Percentiles rank a stretch among this genome's conserved stretches.
Evolutionary conservation across 2,113 vertebrate genomes (phyloP).

Genomic region (Camelus dromedarius): DNA sequence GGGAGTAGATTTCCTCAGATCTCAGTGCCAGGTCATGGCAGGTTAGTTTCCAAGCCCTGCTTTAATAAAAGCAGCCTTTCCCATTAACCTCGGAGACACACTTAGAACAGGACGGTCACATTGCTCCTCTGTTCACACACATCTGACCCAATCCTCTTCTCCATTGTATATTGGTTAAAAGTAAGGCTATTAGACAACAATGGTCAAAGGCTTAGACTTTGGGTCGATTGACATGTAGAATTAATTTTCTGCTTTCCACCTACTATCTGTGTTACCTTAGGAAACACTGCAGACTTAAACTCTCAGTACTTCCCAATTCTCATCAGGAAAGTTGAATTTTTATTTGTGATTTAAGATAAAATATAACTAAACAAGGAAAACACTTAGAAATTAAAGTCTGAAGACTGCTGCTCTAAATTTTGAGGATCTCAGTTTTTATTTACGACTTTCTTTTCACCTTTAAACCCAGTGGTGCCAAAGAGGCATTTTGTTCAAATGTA

Average conservation of each 20-base stretch:
- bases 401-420: neutral
- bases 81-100: neutral
- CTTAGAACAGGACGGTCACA: too few relatives aligned
- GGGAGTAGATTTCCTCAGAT: neutral
- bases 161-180: neutral
- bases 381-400: neutral
- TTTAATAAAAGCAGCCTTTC: neutral
- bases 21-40: neutral
- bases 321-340: neutral
- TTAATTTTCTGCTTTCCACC: neutral
- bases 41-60: too few relatives aligned
- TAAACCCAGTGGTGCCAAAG: neutral
- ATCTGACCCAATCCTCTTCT: neutral
- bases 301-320: neutral
- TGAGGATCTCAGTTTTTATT: neutral
- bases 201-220: neutral
- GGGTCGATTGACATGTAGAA: neutral
- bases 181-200: neutral
- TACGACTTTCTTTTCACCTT: neutral
- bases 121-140: neutral
- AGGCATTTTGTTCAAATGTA: neutral
- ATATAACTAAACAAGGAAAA: neutral
- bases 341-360: neutral
- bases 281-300: neutral
- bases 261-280: neutral